phyloP scores from a whole-genome alignment of 2,113 vertebrate species.

The Amia ocellicauda region DNA sequence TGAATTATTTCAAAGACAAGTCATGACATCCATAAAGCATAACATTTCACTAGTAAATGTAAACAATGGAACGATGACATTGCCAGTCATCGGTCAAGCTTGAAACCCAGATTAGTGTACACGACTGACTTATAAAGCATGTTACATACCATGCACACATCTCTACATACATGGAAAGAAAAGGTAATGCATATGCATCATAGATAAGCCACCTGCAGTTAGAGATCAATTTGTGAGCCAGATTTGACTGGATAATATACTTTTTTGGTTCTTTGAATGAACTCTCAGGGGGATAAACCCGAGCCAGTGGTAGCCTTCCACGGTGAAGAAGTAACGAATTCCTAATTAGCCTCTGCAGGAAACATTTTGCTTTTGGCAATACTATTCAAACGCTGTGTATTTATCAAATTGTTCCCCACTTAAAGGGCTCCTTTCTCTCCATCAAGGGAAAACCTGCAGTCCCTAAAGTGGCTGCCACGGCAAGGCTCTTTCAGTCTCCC shows the following conservation, averaged over 20 bases:
- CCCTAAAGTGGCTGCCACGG: neutral
- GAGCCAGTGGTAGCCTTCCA: neutral
- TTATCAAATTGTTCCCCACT: neutral
- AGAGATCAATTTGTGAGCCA: too few species aligned
- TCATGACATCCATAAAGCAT: too few species aligned
- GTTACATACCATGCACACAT: too few species aligned
- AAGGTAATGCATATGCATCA: too few species aligned
- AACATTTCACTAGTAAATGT: too few species aligned
- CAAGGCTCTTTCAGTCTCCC: neutral
- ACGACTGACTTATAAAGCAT: too few species aligned
- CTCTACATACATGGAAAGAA: too few species aligned
- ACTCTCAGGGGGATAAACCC: neutral
- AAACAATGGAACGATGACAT: too few species aligned
- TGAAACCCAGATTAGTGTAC: too few species aligned
- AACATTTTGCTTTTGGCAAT: neutral
- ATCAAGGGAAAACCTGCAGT: neutral
- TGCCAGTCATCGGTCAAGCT: too few species aligned
- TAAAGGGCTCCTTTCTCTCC: neutral
- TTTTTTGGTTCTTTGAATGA: neutral
- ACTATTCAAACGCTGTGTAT: neutral
- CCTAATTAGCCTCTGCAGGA: slow-evolving; percentile 4
- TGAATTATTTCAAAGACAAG: too few species aligned
- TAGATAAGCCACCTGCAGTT: too few species aligned
- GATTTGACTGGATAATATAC: neutral
- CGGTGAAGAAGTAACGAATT: slow-evolving; percentile 7